Base-by-base conservation (phyloP, 2,888 invertebrate genomes). In the Rhagonycha lutea region DNA sequence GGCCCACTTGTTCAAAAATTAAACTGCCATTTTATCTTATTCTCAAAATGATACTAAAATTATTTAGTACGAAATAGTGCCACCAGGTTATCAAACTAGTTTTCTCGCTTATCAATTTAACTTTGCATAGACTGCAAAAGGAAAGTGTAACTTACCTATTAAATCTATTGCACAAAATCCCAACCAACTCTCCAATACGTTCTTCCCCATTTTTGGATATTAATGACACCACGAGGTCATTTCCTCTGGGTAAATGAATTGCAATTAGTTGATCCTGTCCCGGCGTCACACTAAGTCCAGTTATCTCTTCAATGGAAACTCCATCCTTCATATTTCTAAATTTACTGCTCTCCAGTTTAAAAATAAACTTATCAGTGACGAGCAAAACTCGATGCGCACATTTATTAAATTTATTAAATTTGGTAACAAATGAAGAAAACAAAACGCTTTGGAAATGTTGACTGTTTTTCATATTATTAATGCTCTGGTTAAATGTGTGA, bases 291-390 rank as follows among this genome's bases (percentile, higher is more conserved):
- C 96, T 96, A 65, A 98, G 86, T 0, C 95, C 95, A 0, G 95
- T 96, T 70, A 98, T 90, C 18, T 84, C 82, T 32, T 78, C 80
- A 18, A 88, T 76, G 8, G 82, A 81, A n/a, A 86, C 83, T 11
- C 95, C 95, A 82, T 95, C 94, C 86, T 94, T 95, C 91, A 98
- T 92, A 67, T 94, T 93, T 84, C 95, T 96, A 88, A 97, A 98
- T 84, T 95, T 97, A 82, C 92, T 89, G 2, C 92, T 92, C 83
- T 98, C 97, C 82, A 98, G 89, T 86, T 98, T 98, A 89, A 94
- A 97, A 80, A 98, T 91, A 32, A 92, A 92, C 23, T 91, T 90
- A 81, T 97, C 97, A 0, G 98, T 97, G 78, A 98, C 89, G 29
- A 97, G 90, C 79, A 98, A 88, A n/a, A 95, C 96, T 73, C 98